phyloP scores from a whole-genome alignment of 1,140 invertebrate species.

The Nomia melanderi region DNA sequence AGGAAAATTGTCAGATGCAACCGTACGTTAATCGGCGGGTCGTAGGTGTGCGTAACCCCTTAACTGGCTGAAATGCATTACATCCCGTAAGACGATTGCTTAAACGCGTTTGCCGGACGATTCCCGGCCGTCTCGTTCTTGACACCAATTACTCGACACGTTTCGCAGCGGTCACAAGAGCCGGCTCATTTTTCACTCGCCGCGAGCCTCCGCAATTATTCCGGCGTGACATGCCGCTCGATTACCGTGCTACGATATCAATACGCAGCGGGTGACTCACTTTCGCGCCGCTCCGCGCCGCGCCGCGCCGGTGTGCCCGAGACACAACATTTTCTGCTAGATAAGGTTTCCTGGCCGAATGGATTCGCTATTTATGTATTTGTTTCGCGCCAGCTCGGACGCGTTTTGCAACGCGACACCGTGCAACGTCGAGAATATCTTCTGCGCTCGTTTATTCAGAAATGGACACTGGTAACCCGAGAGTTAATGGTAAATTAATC shows the following conservation, averaged over 20 bases:
- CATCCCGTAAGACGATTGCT: conserved; percentile 64
- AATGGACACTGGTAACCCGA: too few relatives aligned
- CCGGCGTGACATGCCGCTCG: conserved; percentile 7
- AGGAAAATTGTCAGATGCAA: too few relatives aligned
- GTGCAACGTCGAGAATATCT: too few relatives aligned
- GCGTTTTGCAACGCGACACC: too few relatives aligned
- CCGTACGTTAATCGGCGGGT: too few relatives aligned
- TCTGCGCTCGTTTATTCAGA: too few relatives aligned
- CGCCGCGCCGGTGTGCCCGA: background rate
- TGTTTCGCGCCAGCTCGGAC: too few relatives aligned
- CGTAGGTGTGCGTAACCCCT: conserved; percentile 55
- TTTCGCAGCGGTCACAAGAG: conserved; percentile 19
- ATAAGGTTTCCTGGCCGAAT: background rate
- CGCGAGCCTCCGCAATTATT: conserved; percentile 2
- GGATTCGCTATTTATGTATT: background rate
- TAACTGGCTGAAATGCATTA: conserved; percentile 63
- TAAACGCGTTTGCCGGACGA: conserved; percentile 53
- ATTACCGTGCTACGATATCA: conserved; percentile 26
- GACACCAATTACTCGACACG: conserved; percentile 52
- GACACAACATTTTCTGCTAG: background rate
- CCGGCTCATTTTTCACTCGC: conserved; percentile 15
- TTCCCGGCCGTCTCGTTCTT: conserved; percentile 43
- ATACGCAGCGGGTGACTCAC: conserved; percentile 6
- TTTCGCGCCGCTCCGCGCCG: too few relatives aligned
- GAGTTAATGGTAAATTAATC: too few relatives aligned